Evolutionary conservation across 2,797 vertebrate species (phyloP), one percentile per base, ranked within the genome.

Genomic region (Stomatorhinus walkeri): DNA sequence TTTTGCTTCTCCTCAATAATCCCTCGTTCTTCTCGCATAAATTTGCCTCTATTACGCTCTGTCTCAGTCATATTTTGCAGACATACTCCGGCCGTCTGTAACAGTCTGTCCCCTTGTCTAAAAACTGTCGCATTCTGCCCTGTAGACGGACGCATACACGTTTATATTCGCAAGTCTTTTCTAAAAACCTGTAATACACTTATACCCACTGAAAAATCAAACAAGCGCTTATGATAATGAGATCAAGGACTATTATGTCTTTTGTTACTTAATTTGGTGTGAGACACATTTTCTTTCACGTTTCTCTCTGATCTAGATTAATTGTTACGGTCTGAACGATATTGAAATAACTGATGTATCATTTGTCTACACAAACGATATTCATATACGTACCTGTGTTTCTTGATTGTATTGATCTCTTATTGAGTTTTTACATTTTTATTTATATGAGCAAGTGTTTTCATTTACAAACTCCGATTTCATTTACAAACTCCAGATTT

Each of bases 41-140:
- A 19, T n/a, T 36, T n/a, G 48, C 56, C 90, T 90, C 49, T 87
- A 9, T 89, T 88, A 24, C n/a, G 3, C 48, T n/a, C 90, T 84
- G 89, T 85, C 22, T 52, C 12, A 68, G 64, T 72, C 12, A 16
- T 32, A 32, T 32, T 16, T 51, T 28, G 24, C 59, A 24, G 8
- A 64, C 76, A 22, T 61, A 61, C n/a, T 59, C 54, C 54, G 54
- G 54, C 7, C n/a, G n/a, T 61, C 56, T 4, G 24, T 61, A 52
- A 48, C 16, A 22, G 48, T 32, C n/a, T 48, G 6, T 19, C 8
- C 40, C 28, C 49, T 49, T 28, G 61, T 64, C 22, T 68, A 22
- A 68, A 24, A 64, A 10, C 61, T 68, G 22, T 68, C 24, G 61
- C 61, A 76, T n/a, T 32, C 64, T 46, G 3, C 9, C 87, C 48